phyloP scores from a whole-genome alignment of 2,113 vertebrate species.

The Diadophis punctatus region DNA sequence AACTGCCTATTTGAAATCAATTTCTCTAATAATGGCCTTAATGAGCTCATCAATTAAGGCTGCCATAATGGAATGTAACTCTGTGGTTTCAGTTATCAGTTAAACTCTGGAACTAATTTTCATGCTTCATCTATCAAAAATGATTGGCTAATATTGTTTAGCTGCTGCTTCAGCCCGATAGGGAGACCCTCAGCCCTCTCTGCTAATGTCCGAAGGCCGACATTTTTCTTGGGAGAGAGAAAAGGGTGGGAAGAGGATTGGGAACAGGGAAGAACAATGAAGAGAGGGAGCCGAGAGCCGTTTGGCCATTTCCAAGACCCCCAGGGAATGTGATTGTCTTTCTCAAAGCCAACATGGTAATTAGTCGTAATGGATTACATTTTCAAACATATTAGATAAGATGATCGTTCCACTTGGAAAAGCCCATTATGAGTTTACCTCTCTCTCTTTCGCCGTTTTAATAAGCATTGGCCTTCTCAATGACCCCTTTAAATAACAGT shows the following conservation, averaged over 20 bases:
- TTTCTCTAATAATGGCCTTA: constrained; percentile 99
- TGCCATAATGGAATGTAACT: constrained; percentile 96
- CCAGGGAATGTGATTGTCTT: constrained; percentile 56
- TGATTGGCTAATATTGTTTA: constrained; percentile 80
- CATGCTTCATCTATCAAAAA: constrained; percentile 91
- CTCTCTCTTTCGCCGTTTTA: constrained; percentile 56
- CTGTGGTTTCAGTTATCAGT: constrained; percentile 87
- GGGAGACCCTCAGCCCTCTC: constrained; percentile 73
- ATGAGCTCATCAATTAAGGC: constrained; percentile 99
- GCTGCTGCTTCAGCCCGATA: constrained; percentile 85
- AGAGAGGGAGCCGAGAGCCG: constrained; percentile 38
- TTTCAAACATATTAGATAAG: constrained; percentile 83
- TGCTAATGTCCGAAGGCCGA: constrained; percentile 68
- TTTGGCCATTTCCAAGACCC: constrained; percentile 53
- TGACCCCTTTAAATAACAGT: constrained; percentile 59
- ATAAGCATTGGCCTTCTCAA: constrained; percentile 63
- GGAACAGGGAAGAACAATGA: constrained; percentile 58
- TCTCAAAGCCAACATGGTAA: constrained; percentile 79
- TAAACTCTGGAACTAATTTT: constrained; percentile 93
- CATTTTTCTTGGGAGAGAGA: constrained; percentile 63
- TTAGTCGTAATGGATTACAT: constrained; percentile 84
- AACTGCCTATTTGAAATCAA: constrained; percentile 99
- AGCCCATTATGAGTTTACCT: constrained; percentile 75
- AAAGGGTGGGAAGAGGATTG: constrained; percentile 41
- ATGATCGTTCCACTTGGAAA: constrained; percentile 77